Evolutionary conservation across 2,888 invertebrate species (phyloP).

Genomic region (Bugula neritina): DNA sequence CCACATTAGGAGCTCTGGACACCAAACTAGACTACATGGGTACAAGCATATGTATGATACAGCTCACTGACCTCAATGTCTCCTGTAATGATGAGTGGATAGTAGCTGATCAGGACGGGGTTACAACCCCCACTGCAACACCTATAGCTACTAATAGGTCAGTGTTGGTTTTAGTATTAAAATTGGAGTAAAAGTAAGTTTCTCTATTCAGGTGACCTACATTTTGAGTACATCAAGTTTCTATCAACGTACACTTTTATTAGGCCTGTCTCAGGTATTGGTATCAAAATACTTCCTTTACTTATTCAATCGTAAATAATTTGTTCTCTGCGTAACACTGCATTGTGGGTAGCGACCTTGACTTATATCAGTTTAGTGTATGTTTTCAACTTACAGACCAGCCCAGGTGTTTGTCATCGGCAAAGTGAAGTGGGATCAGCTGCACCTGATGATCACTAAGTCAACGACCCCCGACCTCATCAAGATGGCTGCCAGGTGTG

Average conservation of each 20-base stretch:
- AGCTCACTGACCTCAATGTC: slow-evolving; percentile 75
- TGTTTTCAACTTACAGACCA: slow-evolving; percentile 63
- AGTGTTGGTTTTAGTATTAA: slow-evolving; percentile 26
- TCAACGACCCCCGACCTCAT: slow-evolving; percentile 92
- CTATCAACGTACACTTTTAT: too few species aligned
- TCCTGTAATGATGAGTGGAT: slow-evolving; percentile 83
- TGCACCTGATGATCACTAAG: slow-evolving; percentile 92
- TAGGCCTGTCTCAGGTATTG: too few species aligned
- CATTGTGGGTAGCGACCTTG: too few species aligned
- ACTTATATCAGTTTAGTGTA: too few species aligned
- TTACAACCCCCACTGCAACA: slow-evolving; percentile 34
- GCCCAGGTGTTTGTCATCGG: slow-evolving; percentile 87
- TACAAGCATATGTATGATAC: slow-evolving; percentile 83
- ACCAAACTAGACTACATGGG: slow-evolving; percentile 96
- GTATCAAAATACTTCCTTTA: too few species aligned
- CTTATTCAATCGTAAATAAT: too few species aligned
- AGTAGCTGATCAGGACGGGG: slow-evolving; percentile 50
- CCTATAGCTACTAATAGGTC: slow-evolving; percentile 64
- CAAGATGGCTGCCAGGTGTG: slow-evolving; percentile 92
- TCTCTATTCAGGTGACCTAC: too few species aligned
- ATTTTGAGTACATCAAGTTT: too few species aligned
- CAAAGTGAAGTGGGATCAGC: slow-evolving; percentile 84
- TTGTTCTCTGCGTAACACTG: too few species aligned
- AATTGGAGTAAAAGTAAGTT: too few species aligned
- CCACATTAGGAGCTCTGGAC: slow-evolving; percentile 70